Evolutionary conservation across 2,113 vertebrate genomes (phyloP), one percentile per base, ranked within the genome.

Genomic region (Neodontobutis hainanensis): DNA sequence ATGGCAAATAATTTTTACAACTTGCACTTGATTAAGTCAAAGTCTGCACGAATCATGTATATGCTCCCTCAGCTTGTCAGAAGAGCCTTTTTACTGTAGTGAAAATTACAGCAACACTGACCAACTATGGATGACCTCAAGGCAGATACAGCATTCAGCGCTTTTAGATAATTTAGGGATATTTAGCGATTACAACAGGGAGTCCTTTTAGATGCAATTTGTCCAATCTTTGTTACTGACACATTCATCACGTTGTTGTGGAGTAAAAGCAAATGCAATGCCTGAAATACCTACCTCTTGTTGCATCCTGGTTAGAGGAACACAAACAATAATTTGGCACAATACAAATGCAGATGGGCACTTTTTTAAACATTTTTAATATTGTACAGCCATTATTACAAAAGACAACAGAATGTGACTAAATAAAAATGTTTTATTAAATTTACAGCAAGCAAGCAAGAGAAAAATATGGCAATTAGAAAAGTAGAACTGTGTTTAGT

Each of bases 1-100:
- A 90, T 88, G 72, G 80, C 76, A 89, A 87, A 88, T 88, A 52
- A 81, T 87, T 85, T 88, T 87, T 82, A 82, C 73, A 84, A 89
- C 79, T 87, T 85, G 75, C 72, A 88, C 80, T 85, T 85, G 79
- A 89, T 88, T 84, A 88, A 81, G 74, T 83, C 77, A 78, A 82
- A 82, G 81, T 84, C 70, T 46, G 36, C 52, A 56, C 34, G 8
- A 79, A 87, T 78, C 32, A 67, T 70, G 44, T 56, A 53, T 27
- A 42, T 68, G 80, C 69, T 76, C 87, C 73, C 51, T 81, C 52
- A 15, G 72, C 46, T 61, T 85, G 76, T 74, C 64, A 75, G 56
- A 69, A 61, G 52, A 19, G 60, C 56, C 43, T 40, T 70, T 58
- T 74, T 36, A 68, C 52, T 40, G 56, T 36, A 68, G 6, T 19